phyloP scores from a whole-genome alignment of 2,888 invertebrate species.

The Lithophane socia region DNA sequence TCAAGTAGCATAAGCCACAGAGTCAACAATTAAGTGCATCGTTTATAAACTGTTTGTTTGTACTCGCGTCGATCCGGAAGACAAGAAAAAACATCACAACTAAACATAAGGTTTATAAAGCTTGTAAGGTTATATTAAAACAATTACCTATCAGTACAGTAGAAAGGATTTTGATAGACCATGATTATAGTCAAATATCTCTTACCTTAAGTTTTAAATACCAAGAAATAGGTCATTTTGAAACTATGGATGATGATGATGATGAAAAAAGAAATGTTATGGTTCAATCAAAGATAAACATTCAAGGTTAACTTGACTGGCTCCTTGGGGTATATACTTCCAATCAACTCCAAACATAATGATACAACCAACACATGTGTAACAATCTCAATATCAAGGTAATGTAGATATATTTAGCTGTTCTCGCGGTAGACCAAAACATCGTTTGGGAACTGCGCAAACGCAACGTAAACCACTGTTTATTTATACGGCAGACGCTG shows the following conservation, averaged over 20 bases:
- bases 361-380: constrained; percentile 7
- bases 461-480: constrained; percentile 48
- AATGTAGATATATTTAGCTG: constrained; percentile 46
- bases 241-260: neutral
- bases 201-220: neutral
- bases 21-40: constrained; percentile 4
- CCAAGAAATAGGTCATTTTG: neutral
- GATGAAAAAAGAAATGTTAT: too few species aligned
- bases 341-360: constrained; percentile 16
- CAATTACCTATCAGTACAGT: neutral
- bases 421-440: constrained; percentile 35
- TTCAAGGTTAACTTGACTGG: neutral
- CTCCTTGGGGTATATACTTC: neutral
- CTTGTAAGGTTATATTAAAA: neutral
- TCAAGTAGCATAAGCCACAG: neutral
- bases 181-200: neutral
- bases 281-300: too few species aligned
- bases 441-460: constrained; percentile 27
- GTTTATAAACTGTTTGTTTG: constrained; percentile 14
- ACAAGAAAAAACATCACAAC: neutral
- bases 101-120: neutral
- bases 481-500: constrained; percentile 43
- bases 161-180: neutral
- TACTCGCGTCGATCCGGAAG: constrained; percentile 10
- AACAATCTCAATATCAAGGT: constrained; percentile 57